Conservation (phyloP, 2,888 invertebrate species). For the Dryomyza anilis region DNA sequence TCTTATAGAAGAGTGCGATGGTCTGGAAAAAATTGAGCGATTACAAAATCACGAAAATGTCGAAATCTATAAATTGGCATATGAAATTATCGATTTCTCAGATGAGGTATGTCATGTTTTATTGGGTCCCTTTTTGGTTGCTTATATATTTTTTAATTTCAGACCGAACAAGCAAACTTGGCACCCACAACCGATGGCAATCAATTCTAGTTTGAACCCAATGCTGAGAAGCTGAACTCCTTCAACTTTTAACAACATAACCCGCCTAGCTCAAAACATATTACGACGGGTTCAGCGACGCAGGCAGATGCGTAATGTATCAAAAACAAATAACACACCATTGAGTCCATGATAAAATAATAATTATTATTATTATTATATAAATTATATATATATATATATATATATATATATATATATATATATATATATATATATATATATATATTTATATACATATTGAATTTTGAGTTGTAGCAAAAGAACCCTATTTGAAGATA, state of each 20-base stretch:
- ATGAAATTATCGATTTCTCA: constrained; percentile 98
- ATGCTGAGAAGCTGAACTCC: constrained; percentile 62
- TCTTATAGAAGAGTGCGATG: constrained; percentile 97
- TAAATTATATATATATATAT: constrained; percentile 37
- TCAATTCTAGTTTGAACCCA: constrained; percentile 86
- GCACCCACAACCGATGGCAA: constrained; percentile 77
- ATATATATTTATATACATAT: constrained; percentile 19
- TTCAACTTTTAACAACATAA: constrained; percentile 55
- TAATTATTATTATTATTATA: constrained; percentile 39
- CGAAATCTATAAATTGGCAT: constrained; percentile 98
- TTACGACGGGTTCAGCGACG: background rate
- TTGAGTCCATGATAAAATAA: constrained; percentile 40
- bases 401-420: too few species aligned
- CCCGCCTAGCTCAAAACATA: constrained; percentile 19
- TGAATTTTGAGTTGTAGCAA: constrained; percentile 27
- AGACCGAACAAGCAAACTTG: constrained; percentile 62
- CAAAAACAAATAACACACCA: constrained; percentile 32
- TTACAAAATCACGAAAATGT: constrained; percentile 98
- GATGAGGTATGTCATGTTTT: constrained; percentile 74
- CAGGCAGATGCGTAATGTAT: constrained; percentile 20
- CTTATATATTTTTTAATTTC: constrained; percentile 13
- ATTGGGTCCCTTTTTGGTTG: background rate
- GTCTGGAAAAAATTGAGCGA: constrained; percentile 95
- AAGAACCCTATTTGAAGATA: constrained; percentile 23
- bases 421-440: too few species aligned